These are phyloP conservation scores for Tetragnatha versicolor DNA, from an alignment of 1,140 invertebrate genomes.

Conservation along the genomic window DNA sequence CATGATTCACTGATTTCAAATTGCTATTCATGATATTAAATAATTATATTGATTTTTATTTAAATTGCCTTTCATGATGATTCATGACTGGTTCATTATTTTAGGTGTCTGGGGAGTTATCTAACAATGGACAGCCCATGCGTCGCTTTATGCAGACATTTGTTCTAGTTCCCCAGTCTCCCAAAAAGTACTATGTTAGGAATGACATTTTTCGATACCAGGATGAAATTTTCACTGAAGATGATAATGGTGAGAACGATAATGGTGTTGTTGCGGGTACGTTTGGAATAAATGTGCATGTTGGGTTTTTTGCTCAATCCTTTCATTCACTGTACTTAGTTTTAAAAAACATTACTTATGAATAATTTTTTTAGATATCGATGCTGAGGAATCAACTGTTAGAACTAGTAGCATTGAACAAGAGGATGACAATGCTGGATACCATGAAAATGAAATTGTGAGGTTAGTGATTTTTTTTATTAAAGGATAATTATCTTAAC, in stretches of 20 bases:
- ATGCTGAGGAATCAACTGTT: background rate
- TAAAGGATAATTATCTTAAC: background rate
- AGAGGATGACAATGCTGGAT: slow-evolving; percentile 39
- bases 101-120: slow-evolving; percentile 91
- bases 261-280: slow-evolving; percentile 66
- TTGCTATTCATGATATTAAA: no score
- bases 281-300: no score
- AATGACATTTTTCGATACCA: slow-evolving; percentile 99
- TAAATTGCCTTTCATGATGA: no score
- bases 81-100: no score
- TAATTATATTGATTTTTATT: no score
- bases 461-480: slow-evolving; percentile 12
- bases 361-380: slow-evolving; percentile 23
- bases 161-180: slow-evolving; percentile 90
- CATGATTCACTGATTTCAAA: no score
- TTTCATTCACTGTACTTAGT: no score
- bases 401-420: background rate
- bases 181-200: slow-evolving; percentile 97
- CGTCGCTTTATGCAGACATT: slow-evolving; percentile 97
- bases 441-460: slow-evolving; percentile 48
- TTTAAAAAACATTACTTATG: no score
- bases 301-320: no score
- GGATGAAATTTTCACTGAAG: slow-evolving; percentile 82
- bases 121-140: slow-evolving; percentile 93
- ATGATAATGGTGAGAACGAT: slow-evolving; percentile 71